Base-by-base conservation (phyloP, 1,140 invertebrate genomes). In the Drosophila takahashii region DNA sequence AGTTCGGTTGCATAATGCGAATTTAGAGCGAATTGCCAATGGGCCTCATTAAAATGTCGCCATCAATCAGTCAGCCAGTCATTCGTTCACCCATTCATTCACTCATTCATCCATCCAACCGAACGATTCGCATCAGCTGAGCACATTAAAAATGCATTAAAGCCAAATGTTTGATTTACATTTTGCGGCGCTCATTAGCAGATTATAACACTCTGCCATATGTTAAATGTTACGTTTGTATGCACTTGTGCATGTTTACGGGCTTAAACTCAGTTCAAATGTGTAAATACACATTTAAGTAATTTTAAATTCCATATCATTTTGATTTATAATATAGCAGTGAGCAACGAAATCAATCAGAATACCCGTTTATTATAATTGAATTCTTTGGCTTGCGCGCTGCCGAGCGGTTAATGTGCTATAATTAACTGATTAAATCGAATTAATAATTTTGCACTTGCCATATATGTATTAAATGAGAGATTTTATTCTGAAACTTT, bases 161-260 rank as follows among this genome's bases (percentile, higher is more conserved):
- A 70, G 29, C 34, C 44, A 77, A 79, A 70, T 85, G 67, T 84
- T 76, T 69, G 45, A 81, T 78, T 83, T 72, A 34, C 62, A 70
- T 70, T 65, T 61, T 15, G 52, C 52, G 41, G 6, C 26, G 64
- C 39, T 69, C 48, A 70, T 70, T 70, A 70, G 62, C 48, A 44
- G 41, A 34, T 47, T 69, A 67, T 53, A 62, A 13, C 61, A 64
- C 58, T 64, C 47, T 0, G 10, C 22, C 48, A 36, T 44, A 7
- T 64, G 44, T 39, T 37, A 32, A 39, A n/a, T 29, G 4, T n/a
- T 32, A 8, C 11, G 4, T 10, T 32, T 32, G 8, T 8, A 8
- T 32, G 29, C 9, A 32, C 37, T 34, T 45, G 7, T 22, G 10
- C n/a, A n/a, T 8, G 29, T 42, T 32, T 22, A 29, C 34, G 13